Base-by-base conservation (phyloP, 2,888 invertebrate genomes). In the Caprella mutica region DNA sequence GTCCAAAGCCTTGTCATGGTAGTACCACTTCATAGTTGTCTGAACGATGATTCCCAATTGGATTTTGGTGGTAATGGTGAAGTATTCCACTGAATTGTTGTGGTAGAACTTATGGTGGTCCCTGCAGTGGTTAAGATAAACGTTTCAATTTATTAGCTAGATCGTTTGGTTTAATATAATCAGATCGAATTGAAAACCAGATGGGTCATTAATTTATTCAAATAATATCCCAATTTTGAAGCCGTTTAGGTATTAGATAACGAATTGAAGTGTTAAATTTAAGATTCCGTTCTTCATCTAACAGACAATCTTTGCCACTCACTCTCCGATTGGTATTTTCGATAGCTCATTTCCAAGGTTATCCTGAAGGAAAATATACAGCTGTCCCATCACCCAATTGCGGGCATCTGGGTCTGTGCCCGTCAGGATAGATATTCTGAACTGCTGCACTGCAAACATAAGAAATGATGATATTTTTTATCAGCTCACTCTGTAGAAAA, bases 1-100 rank as follows among this genome's bases (percentile, higher is more conserved):
- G 71, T 86, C 85, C 65, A 85, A 74, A 66, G 86, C 85, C 72
- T 85, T 85, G 83, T 85, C 85, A 68, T 86, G 85, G 72, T 86
- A 86, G 70, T 83, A 82, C 86, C 86, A 86, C 71, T 81, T 82
- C 68, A 86, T 73, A 72, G 86, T 86, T 63, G 86, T 81, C 74
- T 69, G 66, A 21, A 67, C 68, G 38, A 65, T 59, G 12, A 71
- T 67, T 38, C 83, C 84, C 65, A 83, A n/a, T n/a, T n/a, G 73
- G 70, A 83, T 83, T 14, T 14, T 14, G 54, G 42, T 50, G 46
- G 57, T 61, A 23, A n/a, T 57, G 3, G 57, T 35, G 54, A 61
- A 40, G 50, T 51, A 54, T 51, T 30, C 51, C 39, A 50, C 54
- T 19, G 39, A 51, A 35, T 57, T 48, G 12, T 57, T 57, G 46